A percentile compares a stretch with the other conserved stretches of the same genome.
Conservation (phyloP, 2,888 invertebrate genomes). For the Protonemura montana region DNA sequence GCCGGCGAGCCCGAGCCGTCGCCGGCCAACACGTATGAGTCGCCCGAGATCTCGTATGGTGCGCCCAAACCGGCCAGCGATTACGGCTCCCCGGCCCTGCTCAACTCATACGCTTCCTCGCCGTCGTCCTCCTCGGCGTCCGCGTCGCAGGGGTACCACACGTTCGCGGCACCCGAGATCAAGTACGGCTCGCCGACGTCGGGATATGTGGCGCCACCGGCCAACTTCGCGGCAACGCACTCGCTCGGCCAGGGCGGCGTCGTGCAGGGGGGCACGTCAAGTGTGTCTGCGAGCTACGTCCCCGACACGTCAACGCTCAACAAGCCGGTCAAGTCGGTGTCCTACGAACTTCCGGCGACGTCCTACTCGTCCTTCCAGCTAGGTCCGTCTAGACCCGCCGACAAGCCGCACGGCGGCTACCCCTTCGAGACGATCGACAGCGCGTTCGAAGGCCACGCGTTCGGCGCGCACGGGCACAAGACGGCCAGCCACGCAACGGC, state of each 20-base stretch:
- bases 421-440: neutral
- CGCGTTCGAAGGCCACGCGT: neutral
- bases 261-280: neutral
- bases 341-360: neutral
- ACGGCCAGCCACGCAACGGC: neutral
- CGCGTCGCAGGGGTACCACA: neutral
- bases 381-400: neutral
- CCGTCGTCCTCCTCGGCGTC: neutral
- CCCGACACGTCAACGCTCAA: neutral
- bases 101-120: neutral
- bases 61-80: conserved; percentile 29
- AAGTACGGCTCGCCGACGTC: conserved; percentile 19
- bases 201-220: neutral
- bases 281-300: conserved; percentile 7
- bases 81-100: conserved; percentile 14
- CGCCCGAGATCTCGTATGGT: conserved; percentile 16
- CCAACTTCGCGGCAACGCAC: neutral
- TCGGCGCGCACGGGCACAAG: neutral
- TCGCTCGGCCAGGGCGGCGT: neutral
- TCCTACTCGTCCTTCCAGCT: conserved; percentile 31
- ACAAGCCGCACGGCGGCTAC: neutral
- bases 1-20: neutral
- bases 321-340: conserved; percentile 31
- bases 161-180: neutral
- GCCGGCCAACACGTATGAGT: conserved; percentile 8